phyloP scores from a whole-genome alignment of 2,888 invertebrate species.

The Ischnus inquisitorius region DNA sequence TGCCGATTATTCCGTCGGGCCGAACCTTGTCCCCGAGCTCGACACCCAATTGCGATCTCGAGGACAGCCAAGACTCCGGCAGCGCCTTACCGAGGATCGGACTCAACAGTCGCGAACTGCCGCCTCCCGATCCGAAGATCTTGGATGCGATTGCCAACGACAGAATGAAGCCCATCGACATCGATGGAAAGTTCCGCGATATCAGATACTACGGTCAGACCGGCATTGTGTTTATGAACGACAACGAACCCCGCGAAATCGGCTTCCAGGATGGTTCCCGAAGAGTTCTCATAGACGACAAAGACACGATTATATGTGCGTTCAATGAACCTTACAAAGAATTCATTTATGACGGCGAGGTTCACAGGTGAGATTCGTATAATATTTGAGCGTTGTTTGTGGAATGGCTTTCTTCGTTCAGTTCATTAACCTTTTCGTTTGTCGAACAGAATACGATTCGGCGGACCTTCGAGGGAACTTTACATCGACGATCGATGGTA shows the following conservation, averaged over 20 bases:
- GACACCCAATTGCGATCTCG: constrained; percentile 74
- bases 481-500: constrained; percentile 95
- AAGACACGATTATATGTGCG: constrained; percentile 88
- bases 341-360: constrained; percentile 90
- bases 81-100: constrained; percentile 43
- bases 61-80: constrained; percentile 72
- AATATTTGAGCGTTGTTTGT: neutral
- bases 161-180: constrained; percentile 92
- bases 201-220: constrained; percentile 95
- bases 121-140: constrained; percentile 84
- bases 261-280: constrained; percentile 93
- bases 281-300: constrained; percentile 91
- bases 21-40: constrained; percentile 76
- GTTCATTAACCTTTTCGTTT: neutral
- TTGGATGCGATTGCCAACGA: constrained; percentile 88
- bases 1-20: constrained; percentile 55
- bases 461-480: constrained; percentile 96
- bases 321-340: constrained; percentile 91
- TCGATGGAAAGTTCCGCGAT: constrained; percentile 93
- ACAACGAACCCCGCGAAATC: constrained; percentile 95
- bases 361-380: constrained; percentile 86
- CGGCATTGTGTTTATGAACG: constrained; percentile 94
- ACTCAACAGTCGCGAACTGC: constrained; percentile 81
- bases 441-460: constrained; percentile 91
- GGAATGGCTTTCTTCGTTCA: neutral